Evolutionary conservation across 2,888 invertebrate genomes (phyloP).

Genomic region (Toxonevra muliebris): DNA sequence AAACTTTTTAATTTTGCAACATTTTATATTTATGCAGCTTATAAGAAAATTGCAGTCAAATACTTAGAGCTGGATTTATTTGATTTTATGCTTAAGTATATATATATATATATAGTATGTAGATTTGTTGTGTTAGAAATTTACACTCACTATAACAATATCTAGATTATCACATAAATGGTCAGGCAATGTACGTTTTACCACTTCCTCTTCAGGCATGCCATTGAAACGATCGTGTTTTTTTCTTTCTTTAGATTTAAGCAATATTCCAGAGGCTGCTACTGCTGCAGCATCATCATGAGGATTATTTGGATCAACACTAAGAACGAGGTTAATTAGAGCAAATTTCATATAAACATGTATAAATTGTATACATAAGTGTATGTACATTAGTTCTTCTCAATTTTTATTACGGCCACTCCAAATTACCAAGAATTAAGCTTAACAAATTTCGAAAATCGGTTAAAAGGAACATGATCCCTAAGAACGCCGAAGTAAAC

Average conservation of each 20-base stretch:
- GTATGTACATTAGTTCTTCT: no score
- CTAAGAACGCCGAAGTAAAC: no score
- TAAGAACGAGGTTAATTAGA: no score
- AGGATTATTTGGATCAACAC: not conserved
- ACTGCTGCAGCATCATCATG: conserved; percentile 18
- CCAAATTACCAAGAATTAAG: no score
- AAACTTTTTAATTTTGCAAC: no score
- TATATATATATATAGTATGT: conserved; percentile 3
- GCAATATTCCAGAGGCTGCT: conserved; percentile 24
- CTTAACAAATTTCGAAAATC: no score
- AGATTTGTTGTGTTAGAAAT: conserved; percentile 54
- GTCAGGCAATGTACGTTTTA: conserved; percentile 92
- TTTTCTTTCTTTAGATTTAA: conserved; percentile 79
- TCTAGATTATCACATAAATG: conserved; percentile 93
- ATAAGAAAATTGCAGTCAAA: not conserved
- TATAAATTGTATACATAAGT: no score
- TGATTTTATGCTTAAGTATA: not conserved
- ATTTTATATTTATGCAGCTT: not conserved
- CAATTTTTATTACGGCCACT: no score
- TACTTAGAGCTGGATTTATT: not conserved
- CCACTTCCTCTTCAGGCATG: conserved; percentile 96
- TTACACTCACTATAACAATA: conserved; percentile 95
- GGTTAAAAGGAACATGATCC: no score
- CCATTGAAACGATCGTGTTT: conserved; percentile 96
- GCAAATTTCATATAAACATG: no score